These are phyloP conservation scores for Olivierus martensii DNA, from an alignment of 1,140 invertebrate genomes.

Conservation along the genomic window DNA sequence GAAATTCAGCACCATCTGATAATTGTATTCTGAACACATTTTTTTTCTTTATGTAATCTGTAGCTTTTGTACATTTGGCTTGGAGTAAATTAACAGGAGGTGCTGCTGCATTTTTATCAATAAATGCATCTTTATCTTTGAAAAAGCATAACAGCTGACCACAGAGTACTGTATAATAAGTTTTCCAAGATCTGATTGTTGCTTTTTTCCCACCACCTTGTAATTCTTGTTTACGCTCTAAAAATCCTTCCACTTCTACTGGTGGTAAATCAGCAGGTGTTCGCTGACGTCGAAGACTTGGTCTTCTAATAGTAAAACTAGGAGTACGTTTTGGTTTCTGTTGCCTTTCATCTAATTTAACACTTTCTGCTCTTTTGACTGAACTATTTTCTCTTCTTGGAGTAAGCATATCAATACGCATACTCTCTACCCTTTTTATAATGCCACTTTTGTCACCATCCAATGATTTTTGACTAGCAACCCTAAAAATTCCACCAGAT, in stretches of 20 bases:
- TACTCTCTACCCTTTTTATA: conserved; percentile 69
- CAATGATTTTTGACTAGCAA: conserved; percentile 22
- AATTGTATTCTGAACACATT: conserved; percentile 78
- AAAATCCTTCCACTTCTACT: conserved; percentile 75
- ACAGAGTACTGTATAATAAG: conserved; percentile 86
- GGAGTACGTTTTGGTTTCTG: conserved; percentile 68
- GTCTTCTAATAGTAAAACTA: conserved; percentile 77
- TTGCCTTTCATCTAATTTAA: conserved; percentile 20
- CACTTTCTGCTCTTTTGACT: conserved; percentile 23
- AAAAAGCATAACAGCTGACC: conserved; percentile 97
- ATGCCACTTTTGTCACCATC: conserved; percentile 15
- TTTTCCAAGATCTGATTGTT: conserved; percentile 88
- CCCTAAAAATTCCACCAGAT: conserved; percentile 6
- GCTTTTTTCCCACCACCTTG: conserved; percentile 87
- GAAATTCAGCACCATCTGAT: conserved; percentile 81
- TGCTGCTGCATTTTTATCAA: conserved; percentile 63
- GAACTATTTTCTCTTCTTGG: conserved; percentile 8
- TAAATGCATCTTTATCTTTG: conserved; percentile 84
- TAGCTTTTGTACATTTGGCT: conserved; percentile 64
- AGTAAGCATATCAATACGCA: conserved; percentile 49
- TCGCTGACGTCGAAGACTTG: conserved; percentile 55
- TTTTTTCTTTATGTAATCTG: conserved; percentile 90
- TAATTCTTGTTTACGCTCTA: conserved; percentile 90
- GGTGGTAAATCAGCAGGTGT: conserved; percentile 58
- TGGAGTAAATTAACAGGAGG: conserved; percentile 82